Percentiles rank a stretch among this genome's conserved stretches.
phyloP scores from a whole-genome alignment of 2,797 vertebrate species.

The Gymnothorax reevesii region DNA sequence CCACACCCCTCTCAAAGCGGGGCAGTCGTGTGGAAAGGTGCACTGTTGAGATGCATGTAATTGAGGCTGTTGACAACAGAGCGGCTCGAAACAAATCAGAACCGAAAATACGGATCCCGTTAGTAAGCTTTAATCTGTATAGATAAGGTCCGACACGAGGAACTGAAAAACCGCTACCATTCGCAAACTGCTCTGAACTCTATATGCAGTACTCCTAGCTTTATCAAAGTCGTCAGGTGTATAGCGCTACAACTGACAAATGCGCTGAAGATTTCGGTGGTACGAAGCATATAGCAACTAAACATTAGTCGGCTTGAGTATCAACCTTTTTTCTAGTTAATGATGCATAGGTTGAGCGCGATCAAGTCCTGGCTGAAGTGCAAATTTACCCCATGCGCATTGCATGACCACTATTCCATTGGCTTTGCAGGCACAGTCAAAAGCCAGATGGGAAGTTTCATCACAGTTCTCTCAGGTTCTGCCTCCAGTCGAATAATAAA shows the following conservation, averaged over 20 bases:
- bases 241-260: not conserved
- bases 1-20: conserved; percentile 61
- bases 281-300: not conserved
- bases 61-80: conserved; percentile 7
- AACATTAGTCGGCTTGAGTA: not conserved
- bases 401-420: too few species aligned
- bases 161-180: not conserved
- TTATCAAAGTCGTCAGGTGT: not conserved
- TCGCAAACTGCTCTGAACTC: not conserved
- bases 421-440: too few species aligned
- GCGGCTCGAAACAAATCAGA: not conserved
- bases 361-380: not conserved
- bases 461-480: not conserved
- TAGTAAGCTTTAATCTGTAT: not conserved
- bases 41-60: conserved; percentile 46
- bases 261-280: not conserved
- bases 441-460: not conserved
- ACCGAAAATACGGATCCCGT: not conserved
- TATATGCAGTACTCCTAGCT: not conserved
- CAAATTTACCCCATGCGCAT: too few species aligned
- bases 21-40: conserved; percentile 51
- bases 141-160: not conserved
- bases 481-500: not conserved
- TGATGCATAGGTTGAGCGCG: not conserved
- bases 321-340: not conserved